phyloP scores from a whole-genome alignment of 2,113 vertebrate species.

The Dendropsophus ebraccatus region DNA sequence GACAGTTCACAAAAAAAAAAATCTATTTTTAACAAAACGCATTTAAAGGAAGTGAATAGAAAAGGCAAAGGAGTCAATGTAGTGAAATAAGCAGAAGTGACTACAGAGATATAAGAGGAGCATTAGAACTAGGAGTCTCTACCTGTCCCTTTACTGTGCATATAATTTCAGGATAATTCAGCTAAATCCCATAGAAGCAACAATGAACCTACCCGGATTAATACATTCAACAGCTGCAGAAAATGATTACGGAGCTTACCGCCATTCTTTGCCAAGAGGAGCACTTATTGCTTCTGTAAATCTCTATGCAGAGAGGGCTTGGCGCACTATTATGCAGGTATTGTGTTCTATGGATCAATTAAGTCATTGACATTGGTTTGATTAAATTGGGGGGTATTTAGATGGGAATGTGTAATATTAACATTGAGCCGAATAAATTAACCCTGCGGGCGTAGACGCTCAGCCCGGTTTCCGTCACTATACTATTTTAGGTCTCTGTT shows the following conservation, averaged over 20 bases:
- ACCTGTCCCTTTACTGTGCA: constrained; percentile 21
- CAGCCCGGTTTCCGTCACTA: neutral
- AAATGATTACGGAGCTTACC: constrained; percentile 43
- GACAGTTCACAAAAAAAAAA: constrained; percentile 26
- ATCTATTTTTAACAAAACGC: constrained; percentile 37
- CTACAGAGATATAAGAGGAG: neutral
- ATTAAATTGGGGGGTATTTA: constrained; percentile 39
- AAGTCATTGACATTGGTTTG: constrained; percentile 38
- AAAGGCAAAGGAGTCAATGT: neutral
- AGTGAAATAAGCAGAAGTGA: neutral
- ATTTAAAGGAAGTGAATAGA: neutral
- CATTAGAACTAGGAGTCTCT: neutral
- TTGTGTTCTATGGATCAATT: constrained; percentile 13
- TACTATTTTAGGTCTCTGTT: constrained; percentile 14
- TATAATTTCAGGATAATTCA: constrained; percentile 52
- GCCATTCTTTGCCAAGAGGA: constrained; percentile 36
- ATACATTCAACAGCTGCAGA: constrained; percentile 42
- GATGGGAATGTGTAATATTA: constrained; percentile 26
- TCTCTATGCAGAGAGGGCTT: constrained; percentile 24
- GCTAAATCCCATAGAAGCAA: constrained; percentile 22
- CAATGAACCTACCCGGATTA: constrained; percentile 33
- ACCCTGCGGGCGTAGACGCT: neutral
- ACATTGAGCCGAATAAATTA: constrained; percentile 7
- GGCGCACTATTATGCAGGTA: neutral
- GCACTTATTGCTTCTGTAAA: constrained; percentile 24